phyloP scores from a whole-genome alignment of 2,113 vertebrate genomes.

The Antennarius striatus region DNA sequence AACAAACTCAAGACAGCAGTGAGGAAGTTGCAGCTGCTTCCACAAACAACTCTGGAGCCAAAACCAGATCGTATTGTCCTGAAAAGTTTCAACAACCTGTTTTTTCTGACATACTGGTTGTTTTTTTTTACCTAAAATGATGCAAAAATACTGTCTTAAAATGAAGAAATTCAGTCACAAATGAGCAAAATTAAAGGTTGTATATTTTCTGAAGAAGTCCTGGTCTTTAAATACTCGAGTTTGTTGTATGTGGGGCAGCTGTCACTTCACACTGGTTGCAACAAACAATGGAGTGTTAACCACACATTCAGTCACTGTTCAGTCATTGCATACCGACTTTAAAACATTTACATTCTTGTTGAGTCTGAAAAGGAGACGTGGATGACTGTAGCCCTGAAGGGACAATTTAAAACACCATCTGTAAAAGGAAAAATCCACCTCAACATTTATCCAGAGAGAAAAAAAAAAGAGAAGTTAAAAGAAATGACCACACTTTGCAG shows the following conservation, averaged over 20 bases:
- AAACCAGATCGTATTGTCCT: background rate
- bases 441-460: background rate
- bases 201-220: too few relatives aligned
- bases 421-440: slow-evolving; percentile 23
- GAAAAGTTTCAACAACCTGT: background rate
- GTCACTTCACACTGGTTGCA: background rate
- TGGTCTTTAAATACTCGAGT: background rate
- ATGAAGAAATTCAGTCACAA: background rate
- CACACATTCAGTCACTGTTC: slow-evolving; percentile 22
- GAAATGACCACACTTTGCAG: too few relatives aligned
- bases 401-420: background rate
- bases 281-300: slow-evolving; percentile 19
- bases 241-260: slow-evolving; percentile 11
- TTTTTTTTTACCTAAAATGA: too few relatives aligned
- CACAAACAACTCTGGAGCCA: background rate
- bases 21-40: slow-evolving; percentile 7
- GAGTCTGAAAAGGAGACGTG: slow-evolving; percentile 10
- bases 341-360: slow-evolving; percentile 37
- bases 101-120: too few relatives aligned
- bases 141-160: background rate
- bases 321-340: background rate
- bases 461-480: too few relatives aligned
- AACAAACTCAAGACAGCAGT: slow-evolving; percentile 27
- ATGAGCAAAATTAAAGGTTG: too few relatives aligned
- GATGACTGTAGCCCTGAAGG: background rate